phyloP scores from a whole-genome alignment of 1,140 invertebrate genomes.

The Ditylenchus dipsaci region DNA sequence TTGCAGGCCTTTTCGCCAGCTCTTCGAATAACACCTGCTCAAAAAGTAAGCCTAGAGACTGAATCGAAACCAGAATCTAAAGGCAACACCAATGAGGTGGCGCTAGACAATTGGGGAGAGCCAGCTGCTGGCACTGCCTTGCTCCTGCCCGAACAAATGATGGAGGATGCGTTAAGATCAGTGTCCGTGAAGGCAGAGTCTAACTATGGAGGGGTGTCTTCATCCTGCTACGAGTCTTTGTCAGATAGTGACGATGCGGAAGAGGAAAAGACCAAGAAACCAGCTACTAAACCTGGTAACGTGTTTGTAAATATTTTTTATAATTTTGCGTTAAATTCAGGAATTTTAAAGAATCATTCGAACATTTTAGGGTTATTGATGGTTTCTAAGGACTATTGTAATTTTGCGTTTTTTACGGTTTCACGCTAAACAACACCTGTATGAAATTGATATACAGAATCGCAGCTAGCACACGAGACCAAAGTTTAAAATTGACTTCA shows the following conservation, averaged over 20 bases:
- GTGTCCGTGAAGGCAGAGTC: background rate
- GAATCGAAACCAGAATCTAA: background rate
- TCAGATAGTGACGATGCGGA: slow-evolving; percentile 23
- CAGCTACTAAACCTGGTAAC: background rate
- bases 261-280: background rate
- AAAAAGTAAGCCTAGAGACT: background rate
- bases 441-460: too few relatives aligned
- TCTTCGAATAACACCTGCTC: slow-evolving; percentile 1
- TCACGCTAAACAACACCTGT: too few relatives aligned
- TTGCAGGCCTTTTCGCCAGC: background rate
- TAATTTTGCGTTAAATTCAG: background rate
- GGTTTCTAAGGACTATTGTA: too few relatives aligned
- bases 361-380: background rate
- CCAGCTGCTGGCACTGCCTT: background rate
- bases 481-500: too few relatives aligned
- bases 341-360: background rate
- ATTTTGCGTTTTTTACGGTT: too few relatives aligned
- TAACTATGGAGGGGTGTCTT: slow-evolving; percentile 15
- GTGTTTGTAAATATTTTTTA: background rate
- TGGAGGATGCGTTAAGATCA: background rate
- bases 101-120: background rate
- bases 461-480: too few relatives aligned
- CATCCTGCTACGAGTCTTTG: slow-evolving; percentile 33
- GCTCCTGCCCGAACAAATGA: background rate
- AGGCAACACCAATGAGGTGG: background rate